Base-by-base conservation (phyloP, 2,888 invertebrate genomes). In the Phortica magna region DNA sequence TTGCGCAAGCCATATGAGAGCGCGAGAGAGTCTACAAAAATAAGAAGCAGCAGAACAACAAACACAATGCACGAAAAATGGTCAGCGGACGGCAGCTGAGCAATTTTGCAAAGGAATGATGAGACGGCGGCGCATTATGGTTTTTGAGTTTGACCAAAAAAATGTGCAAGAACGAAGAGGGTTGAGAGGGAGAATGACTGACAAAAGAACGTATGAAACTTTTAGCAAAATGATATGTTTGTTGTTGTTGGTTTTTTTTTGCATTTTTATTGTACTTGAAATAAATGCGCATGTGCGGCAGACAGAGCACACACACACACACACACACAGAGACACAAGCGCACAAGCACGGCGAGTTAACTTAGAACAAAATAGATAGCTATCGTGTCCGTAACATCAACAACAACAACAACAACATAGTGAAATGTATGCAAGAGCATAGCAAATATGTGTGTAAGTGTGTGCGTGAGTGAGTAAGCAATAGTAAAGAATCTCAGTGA, bases 301-400 rank as follows among this genome's bases (percentile, higher is more conserved):
- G 43, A 39, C 48, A 43, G 43, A 10, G 68, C 17, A 17, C 55
- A 55, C 17, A 17, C 55, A 17, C 55, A 55, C 31, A 31, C 31
- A 31, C 31, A 31, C 31, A 3, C 31, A 17, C 55, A 17, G 14
- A 55, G 3, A 31, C 31, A 31, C 31, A 31, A 1, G 31, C 31
- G 3, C 31, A 31, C 31, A 55, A 55, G 55, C 61, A 22, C 19
- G 17, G 61, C 61, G 22, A 71, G 70, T 41, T 80, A 77, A 83
- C 88, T 88, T 88, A 88, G 85, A 83, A 87, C 84, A 84, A 87
- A 88, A 87, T 87, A 87, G 85, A 87, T 87, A 88, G 87, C 88
- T 87, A 87, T 87, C 87, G 87, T 87, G 87, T 85, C 88, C 83
- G 85, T 87, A 88, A 88, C 88, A 87, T 87, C 86, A 87, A 84